Conservation (phyloP, 2,113 vertebrate species). For the Egretta garzetta region DNA sequence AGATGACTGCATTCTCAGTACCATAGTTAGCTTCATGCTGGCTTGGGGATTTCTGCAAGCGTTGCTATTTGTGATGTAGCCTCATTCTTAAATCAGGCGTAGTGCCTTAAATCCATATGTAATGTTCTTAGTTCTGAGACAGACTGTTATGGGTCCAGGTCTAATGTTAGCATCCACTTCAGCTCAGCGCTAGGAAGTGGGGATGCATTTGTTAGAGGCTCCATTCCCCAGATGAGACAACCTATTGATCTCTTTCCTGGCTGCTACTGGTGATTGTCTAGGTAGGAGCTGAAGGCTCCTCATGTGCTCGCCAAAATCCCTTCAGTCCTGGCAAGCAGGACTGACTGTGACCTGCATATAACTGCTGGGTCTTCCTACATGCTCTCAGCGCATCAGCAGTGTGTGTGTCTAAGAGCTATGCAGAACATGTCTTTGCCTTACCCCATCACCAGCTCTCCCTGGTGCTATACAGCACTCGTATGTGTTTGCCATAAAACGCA, state of each 20-base stretch:
- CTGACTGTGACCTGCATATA: background rate
- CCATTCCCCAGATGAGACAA: slow-evolving; percentile 36
- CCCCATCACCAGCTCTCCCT: background rate
- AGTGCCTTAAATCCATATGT: background rate
- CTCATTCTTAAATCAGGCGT: background rate
- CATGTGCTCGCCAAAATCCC: background rate
- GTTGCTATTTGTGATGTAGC: background rate
- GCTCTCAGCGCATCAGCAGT: background rate
- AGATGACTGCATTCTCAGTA: background rate
- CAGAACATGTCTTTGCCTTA: background rate
- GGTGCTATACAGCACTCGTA: background rate
- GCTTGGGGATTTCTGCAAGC: background rate
- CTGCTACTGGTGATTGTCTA: background rate
- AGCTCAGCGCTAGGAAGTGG: background rate
- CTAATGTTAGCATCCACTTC: background rate
- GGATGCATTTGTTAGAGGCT: background rate
- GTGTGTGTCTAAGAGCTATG: background rate
- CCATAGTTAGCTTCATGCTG: background rate
- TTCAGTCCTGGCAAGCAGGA: background rate
- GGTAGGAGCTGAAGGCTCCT: background rate
- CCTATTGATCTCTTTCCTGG: background rate
- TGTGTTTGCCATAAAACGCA: background rate
- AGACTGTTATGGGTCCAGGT: background rate
- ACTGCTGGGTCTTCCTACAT: background rate
- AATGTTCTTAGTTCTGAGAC: background rate